Evolutionary conservation across 2,113 vertebrate species (phyloP).

Genomic region (Vidua macroura): DNA sequence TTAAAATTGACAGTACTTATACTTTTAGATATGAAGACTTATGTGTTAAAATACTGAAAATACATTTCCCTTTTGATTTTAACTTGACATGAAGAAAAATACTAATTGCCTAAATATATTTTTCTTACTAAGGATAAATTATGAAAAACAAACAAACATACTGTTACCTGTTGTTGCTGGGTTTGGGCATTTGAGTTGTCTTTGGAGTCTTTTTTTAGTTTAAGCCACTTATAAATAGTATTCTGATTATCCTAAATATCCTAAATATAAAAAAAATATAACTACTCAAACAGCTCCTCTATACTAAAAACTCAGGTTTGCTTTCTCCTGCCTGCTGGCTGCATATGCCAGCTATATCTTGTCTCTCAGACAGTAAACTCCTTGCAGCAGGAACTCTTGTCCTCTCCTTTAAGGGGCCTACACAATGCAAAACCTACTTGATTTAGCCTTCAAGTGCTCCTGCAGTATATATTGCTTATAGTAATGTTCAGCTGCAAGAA

Average conservation of each 20-base stretch:
- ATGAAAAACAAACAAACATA: background rate
- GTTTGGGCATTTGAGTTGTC: fast-evolving
- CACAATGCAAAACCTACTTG: background rate
- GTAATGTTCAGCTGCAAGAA: background rate
- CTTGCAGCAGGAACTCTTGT: background rate
- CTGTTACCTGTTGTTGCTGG: fast-evolving
- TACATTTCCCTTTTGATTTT: background rate
- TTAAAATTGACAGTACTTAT: background rate
- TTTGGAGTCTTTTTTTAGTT: background rate
- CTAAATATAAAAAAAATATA: background rate
- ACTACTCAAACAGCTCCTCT: background rate
- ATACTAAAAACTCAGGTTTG: background rate
- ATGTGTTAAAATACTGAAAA: background rate
- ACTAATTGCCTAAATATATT: background rate
- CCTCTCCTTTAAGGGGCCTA: background rate
- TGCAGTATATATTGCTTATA: background rate
- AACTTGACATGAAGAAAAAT: background rate
- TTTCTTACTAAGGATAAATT: background rate
- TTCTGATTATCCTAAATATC: background rate
- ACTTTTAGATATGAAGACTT: background rate
- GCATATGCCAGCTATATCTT: background rate
- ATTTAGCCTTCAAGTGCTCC: background rate
- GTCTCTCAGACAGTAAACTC: background rate
- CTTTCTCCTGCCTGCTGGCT: background rate
- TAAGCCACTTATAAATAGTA: background rate